phyloP scores from a whole-genome alignment of 1,140 invertebrate species.

The Myzus persicae region DNA sequence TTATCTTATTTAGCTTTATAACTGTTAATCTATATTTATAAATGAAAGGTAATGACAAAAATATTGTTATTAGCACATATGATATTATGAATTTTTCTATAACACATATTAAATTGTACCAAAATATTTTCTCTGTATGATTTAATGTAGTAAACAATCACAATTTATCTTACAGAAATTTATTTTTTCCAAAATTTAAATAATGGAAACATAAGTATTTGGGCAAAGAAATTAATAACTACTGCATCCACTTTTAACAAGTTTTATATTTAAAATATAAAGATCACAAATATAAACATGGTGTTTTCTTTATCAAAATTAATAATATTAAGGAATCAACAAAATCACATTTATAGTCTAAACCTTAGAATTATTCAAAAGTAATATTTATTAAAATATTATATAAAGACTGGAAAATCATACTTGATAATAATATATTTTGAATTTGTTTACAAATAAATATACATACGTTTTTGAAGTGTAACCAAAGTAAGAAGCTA shows the following conservation, averaged over 20 bases:
- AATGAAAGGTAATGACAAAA: too few species aligned
- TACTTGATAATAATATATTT: neutral
- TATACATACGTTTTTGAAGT: neutral
- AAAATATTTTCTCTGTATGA: too few species aligned
- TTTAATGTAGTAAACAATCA: neutral
- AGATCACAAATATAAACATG: constrained; percentile 50
- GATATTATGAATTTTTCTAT: too few species aligned
- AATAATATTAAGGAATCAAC: neutral
- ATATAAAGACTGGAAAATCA: neutral
- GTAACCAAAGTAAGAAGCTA: too few species aligned
- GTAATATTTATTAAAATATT: neutral
- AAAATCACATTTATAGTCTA: neutral
- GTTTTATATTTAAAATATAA: constrained; percentile 63
- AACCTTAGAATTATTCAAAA: neutral
- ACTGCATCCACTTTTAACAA: neutral
- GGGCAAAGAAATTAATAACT: neutral
- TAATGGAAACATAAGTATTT: too few species aligned
- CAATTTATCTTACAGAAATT: neutral
- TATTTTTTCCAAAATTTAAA: too few species aligned
- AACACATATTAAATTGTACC: too few species aligned
- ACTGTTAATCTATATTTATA: too few species aligned
- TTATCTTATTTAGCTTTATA: too few species aligned
- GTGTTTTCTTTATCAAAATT: neutral
- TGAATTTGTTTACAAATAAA: neutral
- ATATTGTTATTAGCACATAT: too few species aligned